Evolutionary conservation across 2,888 invertebrate genomes (phyloP).

Genomic region (Leucania comma): DNA sequence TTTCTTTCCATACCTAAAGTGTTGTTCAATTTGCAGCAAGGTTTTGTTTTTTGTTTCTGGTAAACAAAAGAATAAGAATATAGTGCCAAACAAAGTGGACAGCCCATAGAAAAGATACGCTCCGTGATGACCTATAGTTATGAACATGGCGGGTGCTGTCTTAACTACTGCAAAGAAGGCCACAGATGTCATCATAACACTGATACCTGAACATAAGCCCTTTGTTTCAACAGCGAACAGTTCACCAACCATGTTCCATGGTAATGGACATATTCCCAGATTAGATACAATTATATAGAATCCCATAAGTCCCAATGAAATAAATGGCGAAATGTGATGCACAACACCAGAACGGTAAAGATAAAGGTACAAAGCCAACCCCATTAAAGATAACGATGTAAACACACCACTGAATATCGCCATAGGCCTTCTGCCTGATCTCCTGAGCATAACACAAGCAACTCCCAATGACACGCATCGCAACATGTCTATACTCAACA

Average conservation of each 20-base stretch:
- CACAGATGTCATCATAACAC: conserved; percentile 92
- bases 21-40: conserved; percentile 92
- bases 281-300: conserved; percentile 91
- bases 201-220: conserved; percentile 93
- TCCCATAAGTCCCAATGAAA: conserved; percentile 89
- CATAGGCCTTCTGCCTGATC: conserved; percentile 91
- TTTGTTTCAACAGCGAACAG: conserved; percentile 92
- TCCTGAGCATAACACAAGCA: conserved; percentile 91
- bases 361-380: conserved; percentile 88
- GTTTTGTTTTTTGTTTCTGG: conserved; percentile 94
- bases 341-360: conserved; percentile 74
- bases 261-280: conserved; percentile 92
- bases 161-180: conserved; percentile 93
- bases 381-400: conserved; percentile 90
- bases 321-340: conserved; percentile 75
- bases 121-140: conserved; percentile 89
- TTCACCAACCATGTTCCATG: conserved; percentile 95
- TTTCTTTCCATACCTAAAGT: conserved; percentile 83
- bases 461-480: conserved; percentile 91
- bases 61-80: conserved; percentile 91
- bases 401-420: conserved; percentile 92
- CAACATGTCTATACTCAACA: conserved; percentile 92
- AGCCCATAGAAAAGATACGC: conserved; percentile 92
- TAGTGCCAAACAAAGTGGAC: conserved; percentile 91
- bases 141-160: conserved; percentile 91